phyloP scores from a whole-genome alignment of 2,888 invertebrate species.

The Trissolcus brochymenae region DNA sequence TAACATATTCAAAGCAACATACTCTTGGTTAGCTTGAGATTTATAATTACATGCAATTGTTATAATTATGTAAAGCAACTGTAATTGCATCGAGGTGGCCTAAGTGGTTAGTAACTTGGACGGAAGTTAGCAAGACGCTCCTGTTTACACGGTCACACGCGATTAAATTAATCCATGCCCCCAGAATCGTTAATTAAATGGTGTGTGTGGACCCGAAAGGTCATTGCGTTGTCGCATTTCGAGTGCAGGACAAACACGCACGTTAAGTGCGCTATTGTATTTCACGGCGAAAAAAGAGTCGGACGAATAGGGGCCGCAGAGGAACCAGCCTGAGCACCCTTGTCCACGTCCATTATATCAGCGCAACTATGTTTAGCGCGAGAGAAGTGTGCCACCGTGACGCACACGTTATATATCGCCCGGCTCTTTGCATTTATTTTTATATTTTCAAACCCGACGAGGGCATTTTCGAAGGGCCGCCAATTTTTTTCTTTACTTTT shows the following conservation, averaged over 20 bases:
- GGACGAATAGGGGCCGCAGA: slow-evolving; percentile 17
- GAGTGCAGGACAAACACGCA: slow-evolving; percentile 28
- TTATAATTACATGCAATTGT: too few species aligned
- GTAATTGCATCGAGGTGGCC: too few species aligned
- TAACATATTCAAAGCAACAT: too few species aligned
- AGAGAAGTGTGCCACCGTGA: slow-evolving; percentile 44
- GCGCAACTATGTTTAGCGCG: slow-evolving; percentile 42
- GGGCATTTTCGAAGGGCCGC: background rate
- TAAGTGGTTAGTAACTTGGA: slow-evolving; percentile 27
- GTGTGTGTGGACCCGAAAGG: slow-evolving; percentile 7
- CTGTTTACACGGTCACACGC: background rate
- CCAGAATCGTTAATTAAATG: slow-evolving; percentile 12
- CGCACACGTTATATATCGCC: slow-evolving; percentile 25
- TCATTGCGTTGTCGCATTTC: slow-evolving; percentile 17
- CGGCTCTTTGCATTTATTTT: slow-evolving; percentile 12
- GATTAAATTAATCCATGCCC: background rate
- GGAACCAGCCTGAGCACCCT: slow-evolving; percentile 23
- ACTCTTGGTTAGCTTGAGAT: too few species aligned
- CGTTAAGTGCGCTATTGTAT: slow-evolving; percentile 35
- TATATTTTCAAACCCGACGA: slow-evolving; percentile 1
- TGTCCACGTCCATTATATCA: slow-evolving; percentile 29
- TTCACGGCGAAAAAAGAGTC: slow-evolving; percentile 27
- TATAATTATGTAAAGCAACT: too few species aligned
- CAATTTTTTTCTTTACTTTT: too few species aligned
- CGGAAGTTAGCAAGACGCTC: background rate